Evolutionary conservation across 2,113 vertebrate species (phyloP).

Genomic region (Pitta sordida): DNA sequence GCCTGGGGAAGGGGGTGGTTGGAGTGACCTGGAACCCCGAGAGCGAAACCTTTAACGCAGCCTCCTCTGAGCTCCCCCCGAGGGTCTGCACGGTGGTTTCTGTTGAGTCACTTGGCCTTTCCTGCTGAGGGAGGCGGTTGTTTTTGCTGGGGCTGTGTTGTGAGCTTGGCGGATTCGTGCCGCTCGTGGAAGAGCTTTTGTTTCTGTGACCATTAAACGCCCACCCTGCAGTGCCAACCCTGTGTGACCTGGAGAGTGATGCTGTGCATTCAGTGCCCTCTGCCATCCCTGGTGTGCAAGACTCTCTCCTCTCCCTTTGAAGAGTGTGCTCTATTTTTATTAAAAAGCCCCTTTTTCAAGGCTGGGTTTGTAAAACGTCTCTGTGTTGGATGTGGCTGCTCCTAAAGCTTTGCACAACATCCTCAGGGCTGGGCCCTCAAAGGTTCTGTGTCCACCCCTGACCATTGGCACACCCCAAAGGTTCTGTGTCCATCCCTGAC

Average conservation of each 20-base stretch:
- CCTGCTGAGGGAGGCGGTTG: background rate
- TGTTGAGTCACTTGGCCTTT: background rate
- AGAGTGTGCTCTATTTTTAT: constrained; percentile 52
- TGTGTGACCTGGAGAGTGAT: background rate
- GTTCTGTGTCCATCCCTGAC: background rate
- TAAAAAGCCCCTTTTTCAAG: constrained; percentile 40
- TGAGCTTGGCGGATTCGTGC: background rate
- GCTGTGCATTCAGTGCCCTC: background rate
- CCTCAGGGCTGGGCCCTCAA: background rate
- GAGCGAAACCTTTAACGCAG: background rate
- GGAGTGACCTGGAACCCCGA: constrained; percentile 10
- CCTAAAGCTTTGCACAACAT: background rate
- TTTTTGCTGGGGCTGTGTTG: constrained; percentile 6
- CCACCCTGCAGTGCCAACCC: background rate
- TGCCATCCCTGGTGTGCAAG: background rate
- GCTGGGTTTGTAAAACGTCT: background rate
- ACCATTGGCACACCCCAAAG: background rate
- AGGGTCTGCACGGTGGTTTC: constrained; percentile 25
- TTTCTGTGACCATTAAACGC: background rate
- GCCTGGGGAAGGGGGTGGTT: constrained; percentile 42
- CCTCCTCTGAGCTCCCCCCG: background rate
- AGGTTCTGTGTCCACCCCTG: background rate
- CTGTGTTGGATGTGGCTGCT: background rate
- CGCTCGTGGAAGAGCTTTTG: background rate
- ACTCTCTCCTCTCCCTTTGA: constrained; percentile 33